A percentile compares a stretch with the other conserved stretches of the same genome.
phyloP scores from a whole-genome alignment of 2,888 invertebrate species.

The Polyploca ridens region DNA sequence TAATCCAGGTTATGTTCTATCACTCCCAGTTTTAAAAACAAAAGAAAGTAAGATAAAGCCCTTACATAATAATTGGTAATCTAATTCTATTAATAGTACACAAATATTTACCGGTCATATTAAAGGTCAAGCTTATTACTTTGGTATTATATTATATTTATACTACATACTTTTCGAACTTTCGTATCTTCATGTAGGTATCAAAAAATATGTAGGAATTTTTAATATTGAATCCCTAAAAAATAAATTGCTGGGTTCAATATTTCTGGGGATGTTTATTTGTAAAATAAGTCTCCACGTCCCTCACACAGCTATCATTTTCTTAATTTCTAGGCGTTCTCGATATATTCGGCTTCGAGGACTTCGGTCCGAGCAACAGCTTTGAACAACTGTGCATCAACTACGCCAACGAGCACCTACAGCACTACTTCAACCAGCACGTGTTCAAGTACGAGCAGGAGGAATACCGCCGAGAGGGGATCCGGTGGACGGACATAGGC shows the following conservation, averaged over 20 bases:
- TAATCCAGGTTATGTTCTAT: too few species aligned
- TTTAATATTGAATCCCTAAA: too few species aligned
- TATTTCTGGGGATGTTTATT: too few species aligned
- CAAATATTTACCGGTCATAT: neutral
- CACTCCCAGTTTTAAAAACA: too few species aligned
- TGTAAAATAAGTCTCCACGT: too few species aligned
- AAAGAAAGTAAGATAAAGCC: too few species aligned
- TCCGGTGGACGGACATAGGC: conserved; percentile 97
- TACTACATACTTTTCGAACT: too few species aligned
- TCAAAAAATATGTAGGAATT: too few species aligned
- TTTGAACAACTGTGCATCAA: conserved; percentile 99
- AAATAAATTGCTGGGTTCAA: too few species aligned
- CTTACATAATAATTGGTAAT: neutral
- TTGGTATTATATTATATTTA: neutral
- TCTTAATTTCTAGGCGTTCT: conserved; percentile 87
- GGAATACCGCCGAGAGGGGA: conserved; percentile 96
- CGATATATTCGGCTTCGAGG: conserved; percentile 99
- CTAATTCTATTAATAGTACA: neutral
- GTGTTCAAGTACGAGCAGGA: conserved; percentile 99
- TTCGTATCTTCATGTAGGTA: too few species aligned
- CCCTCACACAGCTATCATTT: neutral
- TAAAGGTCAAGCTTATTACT: neutral
- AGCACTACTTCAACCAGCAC: conserved; percentile 99
- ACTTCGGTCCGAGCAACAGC: conserved; percentile 95
- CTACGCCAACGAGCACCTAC: conserved; percentile 98